A percentile compares a stretch with the other conserved stretches of the same genome.
These are phyloP conservation scores for Prionailurus viverrinus DNA, from an alignment of 2,113 vertebrate species.

Conservation along the genomic window DNA sequence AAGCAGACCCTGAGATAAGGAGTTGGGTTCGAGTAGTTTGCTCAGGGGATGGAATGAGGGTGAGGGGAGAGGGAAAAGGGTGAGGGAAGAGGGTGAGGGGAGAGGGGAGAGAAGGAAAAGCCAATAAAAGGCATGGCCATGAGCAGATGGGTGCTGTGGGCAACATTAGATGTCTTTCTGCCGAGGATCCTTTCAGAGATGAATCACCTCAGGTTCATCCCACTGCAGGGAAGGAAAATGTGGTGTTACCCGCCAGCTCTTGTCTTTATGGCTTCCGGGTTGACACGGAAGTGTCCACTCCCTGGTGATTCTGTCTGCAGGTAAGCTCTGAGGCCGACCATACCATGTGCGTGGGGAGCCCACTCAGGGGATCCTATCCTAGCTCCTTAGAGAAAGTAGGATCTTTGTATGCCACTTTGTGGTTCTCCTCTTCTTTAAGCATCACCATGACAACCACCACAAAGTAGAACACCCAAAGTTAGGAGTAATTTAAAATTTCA, in stretches of 20 bases:
- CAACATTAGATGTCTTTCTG: background rate
- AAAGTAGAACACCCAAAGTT: slow-evolving; percentile 76
- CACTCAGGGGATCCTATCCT: background rate
- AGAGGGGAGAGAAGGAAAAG: background rate
- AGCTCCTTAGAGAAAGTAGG: slow-evolving; percentile 30
- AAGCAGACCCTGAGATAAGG: background rate
- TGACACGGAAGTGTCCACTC: background rate
- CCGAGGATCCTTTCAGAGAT: background rate
- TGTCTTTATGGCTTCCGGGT: background rate
- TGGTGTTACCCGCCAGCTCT: rapidly evolving
- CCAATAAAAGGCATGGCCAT: background rate
- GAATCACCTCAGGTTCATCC: background rate
- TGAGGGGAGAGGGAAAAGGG: background rate
- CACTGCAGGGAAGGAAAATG: rapidly evolving
- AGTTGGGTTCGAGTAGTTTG: background rate
- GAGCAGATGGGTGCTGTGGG: background rate
- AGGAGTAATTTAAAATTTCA: slow-evolving; percentile 73
- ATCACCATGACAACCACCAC: slow-evolving; percentile 78
- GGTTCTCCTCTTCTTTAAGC: slow-evolving; percentile 66
- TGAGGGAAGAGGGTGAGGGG: background rate
- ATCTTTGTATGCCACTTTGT: slow-evolving; percentile 45
- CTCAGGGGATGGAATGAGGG: background rate
- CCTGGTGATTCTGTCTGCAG: background rate
- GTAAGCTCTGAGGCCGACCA: background rate
- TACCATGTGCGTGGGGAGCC: background rate